These are phyloP conservation scores for Hypsopygia costalis DNA, from an alignment of 2,888 invertebrate genomes.

Conservation along the genomic window DNA sequence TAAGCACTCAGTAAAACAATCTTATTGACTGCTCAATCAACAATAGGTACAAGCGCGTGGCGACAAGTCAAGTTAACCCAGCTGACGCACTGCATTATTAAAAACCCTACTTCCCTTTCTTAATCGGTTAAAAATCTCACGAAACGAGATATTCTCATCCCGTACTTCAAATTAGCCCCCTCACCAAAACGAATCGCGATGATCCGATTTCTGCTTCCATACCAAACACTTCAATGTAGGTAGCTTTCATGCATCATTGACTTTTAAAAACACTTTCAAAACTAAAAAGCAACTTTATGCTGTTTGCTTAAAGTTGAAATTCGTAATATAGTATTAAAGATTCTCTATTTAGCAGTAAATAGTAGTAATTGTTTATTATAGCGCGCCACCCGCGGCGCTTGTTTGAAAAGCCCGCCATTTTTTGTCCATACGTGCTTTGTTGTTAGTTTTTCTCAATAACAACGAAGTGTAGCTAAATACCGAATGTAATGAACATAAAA, in stretches of 20 bases:
- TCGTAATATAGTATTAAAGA: background rate
- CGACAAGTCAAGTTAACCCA: no score
- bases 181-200: constrained; percentile 28
- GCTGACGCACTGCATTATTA: no score
- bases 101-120: no score
- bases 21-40: no score
- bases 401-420: constrained; percentile 38
- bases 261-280: constrained; percentile 1
- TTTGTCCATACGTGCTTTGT: constrained; percentile 29
- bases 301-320: background rate
- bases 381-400: constrained; percentile 48
- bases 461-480: constrained; percentile 42
- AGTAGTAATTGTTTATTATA: constrained; percentile 15
- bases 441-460: constrained; percentile 36
- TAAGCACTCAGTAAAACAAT: no score
- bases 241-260: constrained; percentile 26
- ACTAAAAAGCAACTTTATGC: background rate
- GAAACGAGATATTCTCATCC: no score
- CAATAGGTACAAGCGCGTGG: no score
- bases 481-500: constrained; percentile 52
- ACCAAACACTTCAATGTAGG: constrained; percentile 28
- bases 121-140: no score
- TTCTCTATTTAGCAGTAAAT: constrained; percentile 5
- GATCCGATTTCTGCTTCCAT: constrained; percentile 25
- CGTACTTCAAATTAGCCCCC: constrained; percentile 15